Percentiles rank a stretch among this genome's conserved stretches.
These are phyloP conservation scores for Candoia aspera DNA, from an alignment of 2,113 vertebrate genomes.

Conservation along the genomic window DNA sequence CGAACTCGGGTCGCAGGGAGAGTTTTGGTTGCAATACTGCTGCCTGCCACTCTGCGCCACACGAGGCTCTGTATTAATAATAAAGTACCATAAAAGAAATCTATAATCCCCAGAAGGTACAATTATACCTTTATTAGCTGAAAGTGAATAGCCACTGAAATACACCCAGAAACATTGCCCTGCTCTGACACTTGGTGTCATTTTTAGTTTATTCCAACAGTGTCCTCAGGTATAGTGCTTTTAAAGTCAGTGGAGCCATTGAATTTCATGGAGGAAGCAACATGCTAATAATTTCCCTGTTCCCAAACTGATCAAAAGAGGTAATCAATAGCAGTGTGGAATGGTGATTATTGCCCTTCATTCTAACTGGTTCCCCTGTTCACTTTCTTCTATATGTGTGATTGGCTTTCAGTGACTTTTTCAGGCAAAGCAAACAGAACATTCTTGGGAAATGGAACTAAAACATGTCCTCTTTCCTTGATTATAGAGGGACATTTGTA, in stretches of 20 bases:
- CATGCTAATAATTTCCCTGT: neutral
- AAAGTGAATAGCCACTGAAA: neutral
- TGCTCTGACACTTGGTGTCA: neutral
- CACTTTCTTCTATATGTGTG: neutral
- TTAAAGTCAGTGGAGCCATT: neutral
- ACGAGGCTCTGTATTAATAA: too few species aligned
- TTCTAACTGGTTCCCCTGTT: neutral
- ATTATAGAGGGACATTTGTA: neutral
- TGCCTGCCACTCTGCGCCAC: too few species aligned
- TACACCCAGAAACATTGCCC: neutral
- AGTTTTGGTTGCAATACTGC: too few species aligned
- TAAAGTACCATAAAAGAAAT: neutral
- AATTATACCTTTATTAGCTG: neutral
- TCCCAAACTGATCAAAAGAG: neutral
- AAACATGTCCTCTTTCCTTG: neutral
- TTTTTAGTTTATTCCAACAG: neutral
- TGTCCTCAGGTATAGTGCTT: neutral
- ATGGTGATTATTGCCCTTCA: neutral
- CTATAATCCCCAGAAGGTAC: neutral
- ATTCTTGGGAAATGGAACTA: neutral
- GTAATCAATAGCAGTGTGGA: neutral
- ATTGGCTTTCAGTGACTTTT: neutral
- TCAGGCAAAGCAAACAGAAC: neutral
- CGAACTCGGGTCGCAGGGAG: too few species aligned
- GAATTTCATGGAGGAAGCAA: neutral